Conservation (phyloP, 2,113 vertebrate genomes). For the Ifrita kowaldi region DNA sequence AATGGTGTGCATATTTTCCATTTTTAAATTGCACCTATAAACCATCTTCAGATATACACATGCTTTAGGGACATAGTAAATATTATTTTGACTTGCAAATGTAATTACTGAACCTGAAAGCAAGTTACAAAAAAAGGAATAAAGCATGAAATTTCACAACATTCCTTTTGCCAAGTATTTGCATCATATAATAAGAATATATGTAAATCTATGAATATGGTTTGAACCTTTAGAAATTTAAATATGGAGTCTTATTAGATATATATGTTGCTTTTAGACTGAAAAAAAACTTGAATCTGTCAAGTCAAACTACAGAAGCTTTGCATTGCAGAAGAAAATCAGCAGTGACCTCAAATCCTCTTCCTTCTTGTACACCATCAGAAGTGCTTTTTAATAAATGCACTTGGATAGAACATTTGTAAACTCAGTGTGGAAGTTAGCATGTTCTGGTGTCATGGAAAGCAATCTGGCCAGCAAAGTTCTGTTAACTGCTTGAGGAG, state of each 20-base stretch:
- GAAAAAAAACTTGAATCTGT: neutral
- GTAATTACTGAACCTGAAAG: slow-evolving; percentile 25
- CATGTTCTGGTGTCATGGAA: neutral
- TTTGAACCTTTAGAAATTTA: neutral
- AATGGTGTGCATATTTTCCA: neutral
- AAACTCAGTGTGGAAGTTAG: neutral
- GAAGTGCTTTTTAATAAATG: neutral
- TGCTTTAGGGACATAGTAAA: slow-evolving; percentile 16
- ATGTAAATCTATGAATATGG: neutral
- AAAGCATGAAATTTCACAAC: neutral
- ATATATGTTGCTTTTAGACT: neutral
- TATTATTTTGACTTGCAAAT: slow-evolving; percentile 58
- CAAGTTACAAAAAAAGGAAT: neutral
- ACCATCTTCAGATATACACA: slow-evolving; percentile 5
- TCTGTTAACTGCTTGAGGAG: neutral
- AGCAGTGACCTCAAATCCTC: neutral
- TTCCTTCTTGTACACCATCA: neutral
- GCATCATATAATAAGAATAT: neutral
- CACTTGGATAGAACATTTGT: neutral
- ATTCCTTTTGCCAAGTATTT: neutral
- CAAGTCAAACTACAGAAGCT: neutral
- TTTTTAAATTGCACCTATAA: slow-evolving; percentile 30
- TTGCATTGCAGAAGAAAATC: neutral
- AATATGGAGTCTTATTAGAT: neutral
- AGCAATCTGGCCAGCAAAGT: neutral